phyloP scores from a whole-genome alignment of 2,888 invertebrate genomes.

The Sisyra terminalis region DNA sequence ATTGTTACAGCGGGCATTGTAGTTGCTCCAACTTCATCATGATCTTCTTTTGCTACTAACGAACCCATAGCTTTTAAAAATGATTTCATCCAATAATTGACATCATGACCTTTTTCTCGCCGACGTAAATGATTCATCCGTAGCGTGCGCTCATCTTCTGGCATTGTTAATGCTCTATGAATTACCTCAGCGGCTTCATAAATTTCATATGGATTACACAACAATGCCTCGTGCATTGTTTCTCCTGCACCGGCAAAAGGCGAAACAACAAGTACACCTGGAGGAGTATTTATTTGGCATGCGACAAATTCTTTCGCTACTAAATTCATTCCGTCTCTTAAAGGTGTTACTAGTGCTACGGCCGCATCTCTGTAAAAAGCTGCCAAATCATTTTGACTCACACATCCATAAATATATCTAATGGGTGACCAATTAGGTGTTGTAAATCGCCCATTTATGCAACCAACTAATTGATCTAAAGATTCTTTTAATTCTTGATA shows the following conservation, averaged over 20 bases:
- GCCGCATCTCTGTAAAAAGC: conserved; percentile 76
- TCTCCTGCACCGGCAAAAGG: conserved; percentile 87
- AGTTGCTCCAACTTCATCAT: conserved; percentile 69
- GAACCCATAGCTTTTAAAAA: conserved; percentile 81
- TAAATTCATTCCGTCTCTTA: conserved; percentile 82
- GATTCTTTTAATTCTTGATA: conserved; percentile 82
- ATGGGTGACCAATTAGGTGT: conserved; percentile 89
- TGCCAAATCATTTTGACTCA: conserved; percentile 71
- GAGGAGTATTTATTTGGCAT: conserved; percentile 72
- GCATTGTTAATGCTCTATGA: conserved; percentile 77
- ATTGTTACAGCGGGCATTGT: conserved; percentile 81
- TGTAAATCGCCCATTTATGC: conserved; percentile 77
- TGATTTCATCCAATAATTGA: conserved; percentile 76
- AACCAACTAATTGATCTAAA: conserved; percentile 76
- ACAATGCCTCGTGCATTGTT: conserved; percentile 84
- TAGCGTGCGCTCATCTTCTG: conserved; percentile 70
- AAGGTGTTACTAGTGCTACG: conserved; percentile 73
- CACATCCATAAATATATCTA: conserved; percentile 74
- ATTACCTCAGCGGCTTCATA: conserved; percentile 77
- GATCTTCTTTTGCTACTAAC: conserved; percentile 47
- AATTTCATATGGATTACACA: conserved; percentile 80
- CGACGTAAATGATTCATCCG: conserved; percentile 73
- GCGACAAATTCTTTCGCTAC: conserved; percentile 89
- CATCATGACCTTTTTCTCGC: conserved; percentile 67
- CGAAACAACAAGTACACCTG: conserved; percentile 74